Evolutionary conservation across 2,888 invertebrate genomes (phyloP).

Genomic region (Melanophora roralis): DNA sequence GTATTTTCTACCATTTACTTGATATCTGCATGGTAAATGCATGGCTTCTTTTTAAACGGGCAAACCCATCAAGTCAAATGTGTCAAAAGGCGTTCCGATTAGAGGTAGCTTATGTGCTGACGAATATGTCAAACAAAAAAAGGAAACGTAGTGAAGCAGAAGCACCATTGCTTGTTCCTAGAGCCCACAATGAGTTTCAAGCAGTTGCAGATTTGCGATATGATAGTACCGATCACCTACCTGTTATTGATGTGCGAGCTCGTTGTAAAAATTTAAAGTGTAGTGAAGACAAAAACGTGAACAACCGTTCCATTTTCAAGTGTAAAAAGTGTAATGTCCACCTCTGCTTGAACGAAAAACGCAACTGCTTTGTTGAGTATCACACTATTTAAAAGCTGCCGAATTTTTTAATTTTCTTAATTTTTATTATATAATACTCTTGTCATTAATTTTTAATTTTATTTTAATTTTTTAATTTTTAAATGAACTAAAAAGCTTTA

Average conservation of each 20-base stretch:
- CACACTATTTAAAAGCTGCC: background rate
- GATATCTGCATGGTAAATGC: constrained; percentile 46
- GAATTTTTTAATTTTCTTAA: no score
- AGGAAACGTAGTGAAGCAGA: background rate
- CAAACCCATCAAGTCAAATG: constrained; percentile 24
- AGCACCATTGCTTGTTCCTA: no score
- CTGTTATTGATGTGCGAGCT: background rate
- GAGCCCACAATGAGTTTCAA: no score
- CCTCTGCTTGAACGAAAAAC: constrained; percentile 38
- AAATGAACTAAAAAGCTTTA: no score
- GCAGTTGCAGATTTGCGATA: no score
- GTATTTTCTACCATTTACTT: constrained; percentile 43
- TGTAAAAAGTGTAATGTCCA: constrained; percentile 23
- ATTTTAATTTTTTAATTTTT: no score
- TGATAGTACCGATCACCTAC: no score
- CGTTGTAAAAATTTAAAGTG: constrained; percentile 18
- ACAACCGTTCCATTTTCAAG: constrained; percentile 42
- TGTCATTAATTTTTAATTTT: no score
- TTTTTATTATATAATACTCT: no score
- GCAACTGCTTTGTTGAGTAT: constrained; percentile 36
- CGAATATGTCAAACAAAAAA: constrained; percentile 33
- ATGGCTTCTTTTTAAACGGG: constrained; percentile 27
- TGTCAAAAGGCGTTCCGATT: constrained; percentile 36
- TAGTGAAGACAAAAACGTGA: constrained; percentile 13
- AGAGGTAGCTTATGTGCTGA: constrained; percentile 23